Base-by-base conservation (phyloP, 2,113 vertebrate genomes). In the Chloropsis cyanopogon region DNA sequence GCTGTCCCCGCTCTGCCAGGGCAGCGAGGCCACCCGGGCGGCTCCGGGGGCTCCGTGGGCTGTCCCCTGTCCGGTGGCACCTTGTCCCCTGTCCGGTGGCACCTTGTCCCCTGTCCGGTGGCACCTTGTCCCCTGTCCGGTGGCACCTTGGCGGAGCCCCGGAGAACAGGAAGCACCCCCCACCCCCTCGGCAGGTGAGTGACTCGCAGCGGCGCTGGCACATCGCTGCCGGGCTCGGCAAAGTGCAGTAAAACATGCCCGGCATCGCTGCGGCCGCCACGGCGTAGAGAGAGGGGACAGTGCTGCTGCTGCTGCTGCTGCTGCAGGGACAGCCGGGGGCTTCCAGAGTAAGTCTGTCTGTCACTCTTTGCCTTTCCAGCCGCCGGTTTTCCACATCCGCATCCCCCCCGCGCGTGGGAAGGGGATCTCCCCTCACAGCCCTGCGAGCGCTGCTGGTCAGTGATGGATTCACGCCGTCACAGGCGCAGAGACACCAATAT, bases 331-430 rank as follows among this genome's bases (percentile, higher is more conserved):
- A 85, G 49, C 72, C 91, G 83, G 76, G 86, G 93, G 87, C 90
- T 94, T 86, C 68, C 94, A 96, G 94, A 95, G 95, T 64, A 93
- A 94, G 90, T 66, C 86, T 88, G 77, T 64, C 91, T 68, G 90
- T 87, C 76, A 35, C 89, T 71, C 68, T 95, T 82, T 86, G 78
- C 75, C 10, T 92, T 95, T 90, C 73, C 83, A 89, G 86, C 53
- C 92, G 79, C 94, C 24, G 83, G 85, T 77, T 97, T 95, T 78
- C 53, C 79, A 49, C 93, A 82, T 5, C n/a, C 86, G 53, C 59
- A 68, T 66, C 77, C 41, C 60, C 75, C 24, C 23, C 9, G 60
- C 39, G 59, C 80, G 75, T 82, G 88, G 94, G 64, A 94, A 95
- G 95, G 78, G 84, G 88, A 82, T 94, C 86, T 95, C 95, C 49